A percentile compares a stretch with the other conserved stretches of the same genome.
Conservation (phyloP, 1,140 invertebrate genomes). For the Drosophila pseudoobscura region DNA sequence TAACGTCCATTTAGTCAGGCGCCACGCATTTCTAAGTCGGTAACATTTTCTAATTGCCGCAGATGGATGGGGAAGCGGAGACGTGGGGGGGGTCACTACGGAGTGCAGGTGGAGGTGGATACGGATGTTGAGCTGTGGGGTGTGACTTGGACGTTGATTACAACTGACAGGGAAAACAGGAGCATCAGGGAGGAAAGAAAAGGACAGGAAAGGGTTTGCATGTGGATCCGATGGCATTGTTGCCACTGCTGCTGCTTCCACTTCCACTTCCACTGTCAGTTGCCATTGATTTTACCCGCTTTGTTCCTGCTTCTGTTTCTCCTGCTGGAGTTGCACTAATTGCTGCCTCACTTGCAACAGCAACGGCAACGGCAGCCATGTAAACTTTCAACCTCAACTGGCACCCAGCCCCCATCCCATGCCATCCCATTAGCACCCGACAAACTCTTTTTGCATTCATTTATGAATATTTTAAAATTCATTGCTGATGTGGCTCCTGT, state of each 20-base stretch:
- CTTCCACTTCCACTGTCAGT: slow-evolving; percentile 18
- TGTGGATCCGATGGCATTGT: slow-evolving; percentile 42
- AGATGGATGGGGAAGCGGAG: slow-evolving; percentile 22
- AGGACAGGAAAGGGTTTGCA: slow-evolving; percentile 29
- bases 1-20: slow-evolving; percentile 77
- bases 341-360: background rate
- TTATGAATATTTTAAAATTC: slow-evolving; percentile 80
- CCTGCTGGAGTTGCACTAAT: slow-evolving; percentile 13
- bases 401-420: slow-evolving; percentile 1
- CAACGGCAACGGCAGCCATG: slow-evolving; percentile 26
- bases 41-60: slow-evolving; percentile 78
- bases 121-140: slow-evolving; percentile 17
- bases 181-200: slow-evolving; percentile 8
- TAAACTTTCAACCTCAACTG: slow-evolving; percentile 54
- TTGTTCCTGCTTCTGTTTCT: slow-evolving; percentile 69
- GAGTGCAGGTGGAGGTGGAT: background rate
- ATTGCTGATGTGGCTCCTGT: slow-evolving; percentile 50
- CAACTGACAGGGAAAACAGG: slow-evolving; percentile 59
- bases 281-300: slow-evolving; percentile 67
- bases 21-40: slow-evolving; percentile 79
- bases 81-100: background rate
- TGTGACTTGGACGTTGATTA: slow-evolving; percentile 72
- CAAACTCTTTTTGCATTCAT: slow-evolving; percentile 59
- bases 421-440: slow-evolving; percentile 36
- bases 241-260: slow-evolving; percentile 20